phyloP scores from a whole-genome alignment of 2,797 vertebrate species.

The Lophotriccus pileatus region DNA sequence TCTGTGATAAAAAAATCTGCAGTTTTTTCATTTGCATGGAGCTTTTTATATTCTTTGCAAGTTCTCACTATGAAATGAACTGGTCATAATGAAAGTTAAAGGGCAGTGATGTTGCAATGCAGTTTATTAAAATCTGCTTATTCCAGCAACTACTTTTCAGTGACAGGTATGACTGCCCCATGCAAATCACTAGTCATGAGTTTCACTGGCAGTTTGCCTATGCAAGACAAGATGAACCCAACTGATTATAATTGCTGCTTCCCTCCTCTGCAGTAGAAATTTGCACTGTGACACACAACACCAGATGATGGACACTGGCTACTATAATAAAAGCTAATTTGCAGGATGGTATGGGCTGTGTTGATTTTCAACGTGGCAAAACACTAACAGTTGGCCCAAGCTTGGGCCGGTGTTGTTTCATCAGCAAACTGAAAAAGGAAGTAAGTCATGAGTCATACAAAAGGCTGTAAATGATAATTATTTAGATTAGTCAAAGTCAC shows the following conservation, averaged over 20 bases:
- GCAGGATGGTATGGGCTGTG: not conserved
- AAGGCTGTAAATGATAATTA: not conserved
- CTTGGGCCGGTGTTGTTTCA: constrained; percentile 7
- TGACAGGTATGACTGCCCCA: not conserved
- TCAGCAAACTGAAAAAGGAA: constrained; percentile 46
- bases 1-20: not conserved
- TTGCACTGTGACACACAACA: not conserved
- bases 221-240: not conserved
- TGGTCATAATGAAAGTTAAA: not conserved
- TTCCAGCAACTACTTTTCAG: not conserved
- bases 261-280: not conserved
- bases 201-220: not conserved
- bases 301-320: constrained; percentile 29
- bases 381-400: not conserved
- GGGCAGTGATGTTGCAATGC: not conserved
- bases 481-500: not conserved
- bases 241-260: not conserved
- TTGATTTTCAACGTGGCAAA: not conserved
- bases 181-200: not conserved
- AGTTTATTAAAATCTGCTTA: constrained; percentile 5
- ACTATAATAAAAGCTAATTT: constrained; percentile 60
- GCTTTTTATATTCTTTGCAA: not conserved
- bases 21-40: not conserved
- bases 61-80: not conserved
- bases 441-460: constrained; percentile 14